Percentiles rank a stretch among this genome's conserved stretches.
These are phyloP conservation scores for Nyctalus aviator DNA, from an alignment of 2,797 vertebrate species.

Conservation along the genomic window DNA sequence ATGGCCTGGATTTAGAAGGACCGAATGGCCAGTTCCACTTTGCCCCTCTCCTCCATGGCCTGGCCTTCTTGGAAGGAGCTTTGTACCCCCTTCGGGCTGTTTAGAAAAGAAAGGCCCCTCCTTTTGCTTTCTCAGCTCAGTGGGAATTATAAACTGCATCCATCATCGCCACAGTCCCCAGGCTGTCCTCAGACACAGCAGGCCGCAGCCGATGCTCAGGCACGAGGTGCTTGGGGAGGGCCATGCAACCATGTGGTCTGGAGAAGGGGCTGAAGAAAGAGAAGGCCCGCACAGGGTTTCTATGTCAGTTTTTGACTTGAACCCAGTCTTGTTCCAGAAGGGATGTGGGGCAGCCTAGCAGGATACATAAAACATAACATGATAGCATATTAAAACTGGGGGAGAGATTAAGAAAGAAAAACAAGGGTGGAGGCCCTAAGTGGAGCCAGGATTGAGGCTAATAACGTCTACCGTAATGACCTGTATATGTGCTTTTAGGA, in stretches of 20 bases:
- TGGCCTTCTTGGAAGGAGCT: background rate
- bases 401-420: slow-evolving; percentile 21
- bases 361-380: background rate
- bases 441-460: background rate
- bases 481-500: rapidly evolving
- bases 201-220: background rate
- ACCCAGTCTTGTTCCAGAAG: slow-evolving; percentile 28
- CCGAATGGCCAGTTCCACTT: background rate
- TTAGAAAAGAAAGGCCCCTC: background rate
- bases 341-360: slow-evolving; percentile 27
- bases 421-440: background rate
- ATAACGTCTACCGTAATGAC: background rate
- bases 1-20: background rate
- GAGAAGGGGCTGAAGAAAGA: background rate
- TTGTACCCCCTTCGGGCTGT: background rate
- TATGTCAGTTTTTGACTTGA: background rate
- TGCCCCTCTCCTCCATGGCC: background rate
- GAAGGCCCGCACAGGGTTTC: background rate
- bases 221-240: background rate
- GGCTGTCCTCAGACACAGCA: background rate
- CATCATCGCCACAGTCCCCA: background rate
- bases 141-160: background rate
- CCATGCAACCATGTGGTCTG: background rate
- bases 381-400: slow-evolving; percentile 4
- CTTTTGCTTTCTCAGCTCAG: background rate